phyloP scores from a whole-genome alignment of 2,113 vertebrate species.

The Sardina pilchardus region DNA sequence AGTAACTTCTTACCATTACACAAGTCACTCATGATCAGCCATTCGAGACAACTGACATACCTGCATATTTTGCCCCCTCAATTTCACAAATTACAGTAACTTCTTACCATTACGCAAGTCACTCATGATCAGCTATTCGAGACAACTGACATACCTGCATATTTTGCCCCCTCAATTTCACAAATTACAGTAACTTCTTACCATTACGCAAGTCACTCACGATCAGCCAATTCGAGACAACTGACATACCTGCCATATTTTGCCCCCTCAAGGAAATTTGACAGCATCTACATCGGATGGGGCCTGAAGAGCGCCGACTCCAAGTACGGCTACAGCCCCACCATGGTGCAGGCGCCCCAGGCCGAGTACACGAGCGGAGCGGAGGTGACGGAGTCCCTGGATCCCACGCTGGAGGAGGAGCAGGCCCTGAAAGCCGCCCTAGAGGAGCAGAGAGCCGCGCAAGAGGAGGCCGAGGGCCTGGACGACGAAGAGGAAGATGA shows the following conservation, averaged over 20 bases:
- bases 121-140: not conserved
- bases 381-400: conserved; percentile 78
- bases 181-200: not conserved
- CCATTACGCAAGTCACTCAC: not conserved
- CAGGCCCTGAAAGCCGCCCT: conserved; percentile 69
- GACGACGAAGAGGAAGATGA: conserved; percentile 78
- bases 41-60: not conserved
- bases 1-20: not conserved
- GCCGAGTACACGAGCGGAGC: conserved; percentile 77
- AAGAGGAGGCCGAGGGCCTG: conserved; percentile 71
- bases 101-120: not conserved
- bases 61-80: not conserved
- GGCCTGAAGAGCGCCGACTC: conserved; percentile 82
- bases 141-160: not conserved
- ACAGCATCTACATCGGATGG: conserved; percentile 94
- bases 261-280: conserved; percentile 71
- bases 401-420: conserved; percentile 86
- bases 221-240: not conserved
- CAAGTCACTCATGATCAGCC: not conserved
- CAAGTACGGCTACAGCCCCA: conserved; percentile 64
- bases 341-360: conserved; percentile 65
- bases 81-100: not conserved
- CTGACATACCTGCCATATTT: not conserved
- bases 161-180: conserved; percentile 15
- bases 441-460: conserved; percentile 68